phyloP scores from a whole-genome alignment of 2,888 invertebrate genomes.

The Sesia apiformis region DNA sequence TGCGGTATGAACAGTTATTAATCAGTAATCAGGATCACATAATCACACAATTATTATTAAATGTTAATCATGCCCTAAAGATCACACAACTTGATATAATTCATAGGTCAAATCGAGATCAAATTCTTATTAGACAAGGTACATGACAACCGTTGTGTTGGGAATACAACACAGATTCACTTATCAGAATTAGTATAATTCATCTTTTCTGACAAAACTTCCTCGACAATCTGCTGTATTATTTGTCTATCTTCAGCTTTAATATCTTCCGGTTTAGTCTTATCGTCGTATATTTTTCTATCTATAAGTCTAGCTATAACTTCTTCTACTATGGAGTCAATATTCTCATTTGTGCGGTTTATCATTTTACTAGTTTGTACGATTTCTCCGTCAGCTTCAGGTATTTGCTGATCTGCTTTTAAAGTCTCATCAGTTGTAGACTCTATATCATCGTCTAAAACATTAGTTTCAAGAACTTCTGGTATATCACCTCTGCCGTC shows the following conservation, averaged over 20 bases:
- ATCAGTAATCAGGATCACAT: too few relatives aligned
- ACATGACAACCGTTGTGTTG: background rate
- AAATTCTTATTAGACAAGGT: constrained; percentile 3
- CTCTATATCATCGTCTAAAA: background rate
- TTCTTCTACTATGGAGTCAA: constrained; percentile 65
- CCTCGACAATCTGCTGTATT: constrained; percentile 66
- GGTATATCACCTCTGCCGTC: constrained; percentile 36
- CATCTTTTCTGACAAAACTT: constrained; percentile 56
- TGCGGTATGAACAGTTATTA: too few relatives aligned
- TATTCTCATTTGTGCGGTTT: constrained; percentile 41
- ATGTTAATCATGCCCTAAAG: too few relatives aligned
- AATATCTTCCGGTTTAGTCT: constrained; percentile 64
- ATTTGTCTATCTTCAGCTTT: constrained; percentile 55
- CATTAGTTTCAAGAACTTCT: constrained; percentile 1
- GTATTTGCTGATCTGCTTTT: constrained; percentile 5
- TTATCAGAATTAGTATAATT: constrained; percentile 41
- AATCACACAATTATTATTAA: too few relatives aligned
- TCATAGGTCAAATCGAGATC: constrained; percentile 2
- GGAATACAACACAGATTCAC: constrained; percentile 12
- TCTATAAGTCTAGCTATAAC: constrained; percentile 59
- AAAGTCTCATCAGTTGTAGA: background rate
- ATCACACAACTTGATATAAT: too few relatives aligned
- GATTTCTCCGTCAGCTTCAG: constrained; percentile 2
- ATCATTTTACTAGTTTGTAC: constrained; percentile 9
- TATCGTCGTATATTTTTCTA: constrained; percentile 70